These are phyloP conservation scores for Drosophila quinaria DNA, from an alignment of 2,888 invertebrate species.

Conservation along the genomic window DNA sequence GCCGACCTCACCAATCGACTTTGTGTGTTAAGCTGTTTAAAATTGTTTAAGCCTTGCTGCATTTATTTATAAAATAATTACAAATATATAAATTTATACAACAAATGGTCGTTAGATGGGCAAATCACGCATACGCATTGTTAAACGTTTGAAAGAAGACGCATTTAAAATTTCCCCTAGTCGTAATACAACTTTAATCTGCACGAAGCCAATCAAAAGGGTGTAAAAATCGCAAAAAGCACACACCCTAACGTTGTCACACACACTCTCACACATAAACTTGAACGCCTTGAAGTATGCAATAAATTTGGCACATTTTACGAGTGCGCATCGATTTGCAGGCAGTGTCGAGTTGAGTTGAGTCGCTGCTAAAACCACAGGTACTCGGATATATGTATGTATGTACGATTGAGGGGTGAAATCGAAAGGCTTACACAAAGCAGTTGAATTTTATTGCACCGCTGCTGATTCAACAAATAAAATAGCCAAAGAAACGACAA, in stretches of 20 bases:
- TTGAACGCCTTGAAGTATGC: conserved; percentile 60
- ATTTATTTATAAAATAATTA: conserved; percentile 4
- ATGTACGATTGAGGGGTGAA: conserved; percentile 43
- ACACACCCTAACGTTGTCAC: conserved; percentile 12
- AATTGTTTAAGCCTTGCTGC: too few relatives aligned
- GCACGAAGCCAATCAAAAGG: conserved; percentile 68
- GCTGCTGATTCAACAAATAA: conserved; percentile 50
- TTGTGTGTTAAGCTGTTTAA: conserved; percentile 17
- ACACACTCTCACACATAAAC: conserved; percentile 20
- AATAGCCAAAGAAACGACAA: conserved; percentile 32
- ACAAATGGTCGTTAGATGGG: not conserved
- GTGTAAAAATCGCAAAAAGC: conserved; percentile 53
- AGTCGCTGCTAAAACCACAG: conserved; percentile 57
- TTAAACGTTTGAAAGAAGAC: conserved; percentile 47
- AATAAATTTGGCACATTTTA: conserved; percentile 76
- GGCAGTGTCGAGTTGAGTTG: conserved; percentile 5
- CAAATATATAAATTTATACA: not conserved
- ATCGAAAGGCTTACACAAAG: conserved; percentile 63
- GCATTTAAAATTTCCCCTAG: conserved; percentile 44
- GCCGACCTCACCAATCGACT: not conserved
- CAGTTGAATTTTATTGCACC: conserved; percentile 74
- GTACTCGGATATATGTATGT: conserved; percentile 33
- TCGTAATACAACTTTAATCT: conserved; percentile 57
- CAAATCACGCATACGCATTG: conserved; percentile 55
- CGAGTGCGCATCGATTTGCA: conserved; percentile 70